Evolutionary conservation across 2,113 vertebrate species (phyloP).

Genomic region (Percina caprodes): DNA sequence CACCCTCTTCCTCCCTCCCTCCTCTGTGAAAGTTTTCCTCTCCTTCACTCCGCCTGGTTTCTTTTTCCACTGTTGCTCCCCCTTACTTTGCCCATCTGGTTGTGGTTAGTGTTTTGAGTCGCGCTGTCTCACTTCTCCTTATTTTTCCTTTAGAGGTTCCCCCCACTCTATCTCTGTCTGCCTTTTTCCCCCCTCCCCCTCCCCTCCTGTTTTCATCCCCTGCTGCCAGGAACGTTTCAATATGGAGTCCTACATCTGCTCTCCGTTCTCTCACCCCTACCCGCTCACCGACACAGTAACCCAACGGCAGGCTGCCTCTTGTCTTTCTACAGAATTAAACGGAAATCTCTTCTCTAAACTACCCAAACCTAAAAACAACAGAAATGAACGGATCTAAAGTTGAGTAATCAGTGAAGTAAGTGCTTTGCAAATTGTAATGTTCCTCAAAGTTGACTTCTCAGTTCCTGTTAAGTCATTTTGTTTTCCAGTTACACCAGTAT

Average conservation of each 20-base stretch:
- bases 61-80: constrained; percentile 63
- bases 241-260: constrained; percentile 50
- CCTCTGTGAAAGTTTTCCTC: constrained; percentile 54
- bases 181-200: not conserved
- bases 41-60: constrained; percentile 46
- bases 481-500: not conserved
- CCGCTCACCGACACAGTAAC: constrained; percentile 9
- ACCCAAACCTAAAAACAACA: not conserved
- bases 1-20: constrained; percentile 42
- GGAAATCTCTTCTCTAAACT: not conserved
- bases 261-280: constrained; percentile 20
- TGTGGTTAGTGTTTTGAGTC: constrained; percentile 69
- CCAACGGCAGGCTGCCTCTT: not conserved
- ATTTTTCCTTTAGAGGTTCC: constrained; percentile 8
- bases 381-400: not conserved
- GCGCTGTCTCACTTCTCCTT: constrained; percentile 43
- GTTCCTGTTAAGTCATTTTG: not conserved
- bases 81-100: constrained; percentile 71
- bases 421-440: not conserved
- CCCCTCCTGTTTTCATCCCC: constrained; percentile 8
- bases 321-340: not conserved
- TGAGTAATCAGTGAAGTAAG: not conserved
- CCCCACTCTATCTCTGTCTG: constrained; percentile 21
- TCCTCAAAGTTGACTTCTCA: not conserved
- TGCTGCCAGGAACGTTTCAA: constrained; percentile 50